These are phyloP conservation scores for Lepidocyrtoides sp. DNA, from an alignment of 2,888 invertebrate genomes.

Conservation along the genomic window DNA sequence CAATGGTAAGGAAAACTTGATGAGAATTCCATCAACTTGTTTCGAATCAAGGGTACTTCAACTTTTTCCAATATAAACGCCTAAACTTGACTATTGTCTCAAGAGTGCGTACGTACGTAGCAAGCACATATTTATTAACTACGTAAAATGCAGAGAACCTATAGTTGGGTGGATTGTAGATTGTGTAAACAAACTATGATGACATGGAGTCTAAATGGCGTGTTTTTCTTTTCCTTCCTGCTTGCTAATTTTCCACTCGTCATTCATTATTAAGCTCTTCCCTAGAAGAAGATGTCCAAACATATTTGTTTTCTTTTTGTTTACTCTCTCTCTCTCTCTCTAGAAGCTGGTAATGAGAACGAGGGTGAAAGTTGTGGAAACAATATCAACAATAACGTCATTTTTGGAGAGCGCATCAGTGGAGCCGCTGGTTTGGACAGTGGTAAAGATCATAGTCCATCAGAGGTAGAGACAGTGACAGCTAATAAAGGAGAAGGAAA, in stretches of 20 bases:
- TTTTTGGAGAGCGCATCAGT: constrained; percentile 34
- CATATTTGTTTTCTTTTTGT: constrained; percentile 33
- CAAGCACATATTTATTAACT: no score
- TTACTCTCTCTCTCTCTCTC: neutral
- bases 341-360: constrained; percentile 79
- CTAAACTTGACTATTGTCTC: no score
- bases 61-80: no score
- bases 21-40: neutral
- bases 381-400: constrained; percentile 75
- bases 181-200: no score
- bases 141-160: no score
- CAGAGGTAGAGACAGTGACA: constrained; percentile 78
- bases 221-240: constrained; percentile 16
- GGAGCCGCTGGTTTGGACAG: constrained; percentile 62
- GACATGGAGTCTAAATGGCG: no score
- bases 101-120: no score
- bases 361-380: constrained; percentile 77
- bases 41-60: no score
- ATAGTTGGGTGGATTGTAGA: no score
- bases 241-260: constrained; percentile 74
- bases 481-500: constrained; percentile 79
- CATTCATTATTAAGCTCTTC: constrained; percentile 62
- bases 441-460: constrained; percentile 69
- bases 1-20: constrained; percentile 47
- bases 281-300: constrained; percentile 13